These are phyloP conservation scores for Turdus rufiventris DNA, from an alignment of 2,113 vertebrate species.

Conservation along the genomic window DNA sequence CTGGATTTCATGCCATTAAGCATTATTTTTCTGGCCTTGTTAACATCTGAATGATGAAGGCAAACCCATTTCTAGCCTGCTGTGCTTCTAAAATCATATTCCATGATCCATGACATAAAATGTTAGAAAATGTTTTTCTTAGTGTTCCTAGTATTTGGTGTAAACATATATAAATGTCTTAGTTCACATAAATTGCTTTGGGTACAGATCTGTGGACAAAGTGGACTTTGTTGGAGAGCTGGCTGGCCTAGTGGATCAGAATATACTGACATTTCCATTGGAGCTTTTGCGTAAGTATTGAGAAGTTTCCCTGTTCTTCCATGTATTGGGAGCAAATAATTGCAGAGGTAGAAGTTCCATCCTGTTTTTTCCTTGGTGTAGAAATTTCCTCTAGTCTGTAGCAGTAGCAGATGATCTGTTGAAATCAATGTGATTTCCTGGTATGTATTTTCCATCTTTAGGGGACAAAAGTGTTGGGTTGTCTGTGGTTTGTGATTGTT, in stretches of 20 bases:
- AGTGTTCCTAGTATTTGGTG: conserved; percentile 80
- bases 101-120: conserved; percentile 57
- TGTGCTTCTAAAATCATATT: conserved; percentile 70
- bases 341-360: conserved; percentile 26
- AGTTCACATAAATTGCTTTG: conserved; percentile 79
- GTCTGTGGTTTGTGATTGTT: background rate
- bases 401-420: conserved; percentile 61
- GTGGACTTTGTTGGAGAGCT: conserved; percentile 49
- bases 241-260: conserved; percentile 74
- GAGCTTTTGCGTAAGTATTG: conserved; percentile 68
- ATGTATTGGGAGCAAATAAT: conserved; percentile 35
- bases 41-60: conserved; percentile 64
- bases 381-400: conserved; percentile 65
- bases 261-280: conserved; percentile 64
- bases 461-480: conserved; percentile 36
- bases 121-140: conserved; percentile 78
- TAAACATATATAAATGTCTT: conserved; percentile 81
- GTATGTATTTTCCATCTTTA: conserved; percentile 82
- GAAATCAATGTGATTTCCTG: conserved; percentile 76
- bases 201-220: conserved; percentile 73
- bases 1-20: conserved; percentile 79
- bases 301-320: conserved; percentile 78
- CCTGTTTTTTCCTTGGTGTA: conserved; percentile 18
- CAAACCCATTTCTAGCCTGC: conserved; percentile 73
- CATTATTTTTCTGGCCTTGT: conserved; percentile 76